phyloP scores from a whole-genome alignment of 2,113 vertebrate species.

The Lota lota region DNA sequence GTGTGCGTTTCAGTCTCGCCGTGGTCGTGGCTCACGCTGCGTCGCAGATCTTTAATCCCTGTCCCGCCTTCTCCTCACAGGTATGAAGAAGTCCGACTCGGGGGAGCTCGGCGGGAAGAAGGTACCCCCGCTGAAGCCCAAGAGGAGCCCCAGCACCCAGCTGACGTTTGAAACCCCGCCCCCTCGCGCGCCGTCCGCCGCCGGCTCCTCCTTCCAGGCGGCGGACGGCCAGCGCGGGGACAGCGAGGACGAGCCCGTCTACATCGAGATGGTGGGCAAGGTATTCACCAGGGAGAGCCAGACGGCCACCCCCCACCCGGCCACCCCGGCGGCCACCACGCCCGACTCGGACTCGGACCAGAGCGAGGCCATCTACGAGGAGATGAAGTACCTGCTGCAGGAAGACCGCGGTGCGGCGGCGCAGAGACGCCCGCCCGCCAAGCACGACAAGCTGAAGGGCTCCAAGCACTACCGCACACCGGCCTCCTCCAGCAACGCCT shows the following conservation, averaged over 20 bases:
- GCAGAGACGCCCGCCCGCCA: slow-evolving; percentile 60
- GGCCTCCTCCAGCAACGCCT: slow-evolving; percentile 56
- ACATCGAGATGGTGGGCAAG: slow-evolving; percentile 93
- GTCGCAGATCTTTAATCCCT: slow-evolving; percentile 5
- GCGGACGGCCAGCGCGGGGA: slow-evolving; percentile 61
- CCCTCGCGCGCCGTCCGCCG: slow-evolving; percentile 55
- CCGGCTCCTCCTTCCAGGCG: slow-evolving; percentile 66
- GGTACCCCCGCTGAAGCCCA: slow-evolving; percentile 85
- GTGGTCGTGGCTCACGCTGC: not conserved
- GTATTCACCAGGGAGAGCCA: slow-evolving; percentile 78
- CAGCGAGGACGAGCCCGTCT: slow-evolving; percentile 84
- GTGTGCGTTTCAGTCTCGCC: not conserved
- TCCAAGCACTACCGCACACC: slow-evolving; percentile 69
- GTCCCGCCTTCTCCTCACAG: slow-evolving; percentile 43
- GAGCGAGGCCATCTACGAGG: slow-evolving; percentile 91
- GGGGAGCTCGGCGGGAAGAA: slow-evolving; percentile 78
- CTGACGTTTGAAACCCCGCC: slow-evolving; percentile 77
- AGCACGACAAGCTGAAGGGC: slow-evolving; percentile 69
- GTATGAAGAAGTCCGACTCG: slow-evolving; percentile 80
- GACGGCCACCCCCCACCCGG: slow-evolving; percentile 69
- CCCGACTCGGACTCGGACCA: slow-evolving; percentile 87
- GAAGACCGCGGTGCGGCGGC: slow-evolving; percentile 67
- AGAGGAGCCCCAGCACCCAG: slow-evolving; percentile 87
- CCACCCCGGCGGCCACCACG: slow-evolving; percentile 70
- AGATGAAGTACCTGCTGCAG: slow-evolving; percentile 86